Percentiles rank a stretch among this genome's conserved stretches.
Conservation (phyloP, 2,888 invertebrate species). For the Silvanus unidentatus region DNA sequence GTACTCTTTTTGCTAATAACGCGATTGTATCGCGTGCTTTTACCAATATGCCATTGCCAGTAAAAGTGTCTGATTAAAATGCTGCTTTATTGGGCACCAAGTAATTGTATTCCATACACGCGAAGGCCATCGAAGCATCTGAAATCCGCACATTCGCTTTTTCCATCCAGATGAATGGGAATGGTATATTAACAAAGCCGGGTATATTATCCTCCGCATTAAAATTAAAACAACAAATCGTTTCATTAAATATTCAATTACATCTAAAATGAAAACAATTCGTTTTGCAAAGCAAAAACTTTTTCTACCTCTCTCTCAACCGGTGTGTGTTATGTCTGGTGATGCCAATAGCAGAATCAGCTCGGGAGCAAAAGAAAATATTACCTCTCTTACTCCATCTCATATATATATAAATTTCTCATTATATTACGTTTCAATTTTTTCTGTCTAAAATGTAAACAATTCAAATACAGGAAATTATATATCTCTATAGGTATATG, state of each 20-base stretch:
- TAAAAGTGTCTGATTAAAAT: slow-evolving; percentile 14
- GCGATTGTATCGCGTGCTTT: slow-evolving; percentile 1
- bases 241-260: no score
- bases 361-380: no score
- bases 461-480: slow-evolving; percentile 5
- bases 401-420: neutral
- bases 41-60: neutral
- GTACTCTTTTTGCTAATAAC: slow-evolving; percentile 15
- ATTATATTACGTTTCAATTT: neutral
- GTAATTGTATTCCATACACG: slow-evolving; percentile 23
- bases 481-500: neutral
- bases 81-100: slow-evolving; percentile 6
- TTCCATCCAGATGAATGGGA: no score
- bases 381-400: neutral
- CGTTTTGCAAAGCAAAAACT: no score
- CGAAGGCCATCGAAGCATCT: slow-evolving; percentile 20
- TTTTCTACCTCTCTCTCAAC: no score
- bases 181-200: no score
- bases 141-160: no score
- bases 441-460: slow-evolving; percentile 1
- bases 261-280: no score
- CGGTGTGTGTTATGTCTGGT: no score
- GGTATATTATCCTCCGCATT: no score
- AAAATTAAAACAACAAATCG: no score
- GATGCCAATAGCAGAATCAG: no score